Evolutionary conservation across 35 echinoderm and acorn worm species (phyloP), one percentile per base, ranked within the genome.

Genomic region (Lytechinus variegatus): DNA sequence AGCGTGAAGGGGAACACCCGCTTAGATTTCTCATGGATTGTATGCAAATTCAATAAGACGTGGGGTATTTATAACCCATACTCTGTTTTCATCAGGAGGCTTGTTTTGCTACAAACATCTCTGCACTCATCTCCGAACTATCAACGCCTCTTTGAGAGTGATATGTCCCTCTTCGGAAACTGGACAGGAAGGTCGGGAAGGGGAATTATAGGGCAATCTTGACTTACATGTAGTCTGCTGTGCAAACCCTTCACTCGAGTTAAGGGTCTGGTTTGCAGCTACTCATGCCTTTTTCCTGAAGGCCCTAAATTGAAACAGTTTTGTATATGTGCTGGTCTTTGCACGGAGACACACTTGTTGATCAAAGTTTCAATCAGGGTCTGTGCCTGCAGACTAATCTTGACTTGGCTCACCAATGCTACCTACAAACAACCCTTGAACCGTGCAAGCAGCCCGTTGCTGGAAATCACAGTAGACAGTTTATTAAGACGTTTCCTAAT

Each of bases 401-500:
- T 52, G 88, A 90, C 52, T 90, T 90, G 88, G 88, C 88, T 33
- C 88, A 90, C 52, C 9, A 33, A 54, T 10, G 52, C 88, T 90
- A 33, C 88, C 88, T 90, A 90, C 88, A 90, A 90, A 54, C 52
- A 13, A 54, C 88, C 88, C 52, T 90, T 52, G 29, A 52, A 52
- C 33, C 87, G 44, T 27, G 19, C 52, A 90, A 51, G 52, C 88
- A 90, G 52, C 88, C 88, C 88, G 52, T 90, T 44, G 5, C 10
- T 44, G 88, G 29, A 52, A 90, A 90, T 90, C 11, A 21, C 88
- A 52, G 88, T 44, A 90, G 88, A 90, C 88, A 90, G 88, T 90
- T 90, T 90, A 90, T 90, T 90, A 90, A 54, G 29, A 90, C 88
- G 10, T 90, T 90, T 90, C 88, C 88, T 90, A 90, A 90, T 90